Conservation (phyloP, 2,113 vertebrate genomes). For the Elephas maximus region DNA sequence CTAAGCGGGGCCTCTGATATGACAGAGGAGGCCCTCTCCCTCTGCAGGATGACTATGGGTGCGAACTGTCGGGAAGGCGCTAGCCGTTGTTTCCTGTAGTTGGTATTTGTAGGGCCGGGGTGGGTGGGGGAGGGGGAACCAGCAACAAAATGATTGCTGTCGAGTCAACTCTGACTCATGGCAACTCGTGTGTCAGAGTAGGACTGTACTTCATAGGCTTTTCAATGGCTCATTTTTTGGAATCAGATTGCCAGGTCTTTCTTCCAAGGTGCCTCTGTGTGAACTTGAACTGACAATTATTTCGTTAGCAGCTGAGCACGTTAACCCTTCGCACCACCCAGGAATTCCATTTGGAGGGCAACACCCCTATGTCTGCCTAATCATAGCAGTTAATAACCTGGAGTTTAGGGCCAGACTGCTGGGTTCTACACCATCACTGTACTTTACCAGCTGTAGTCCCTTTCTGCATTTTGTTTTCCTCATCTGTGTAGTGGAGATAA, state of each 20-base stretch:
- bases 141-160: neutral
- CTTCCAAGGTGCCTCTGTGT: neutral
- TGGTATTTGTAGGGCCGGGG: neutral
- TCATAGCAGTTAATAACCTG: neutral
- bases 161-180: neutral
- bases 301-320: neutral
- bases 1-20: neutral
- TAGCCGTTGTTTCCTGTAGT: neutral
- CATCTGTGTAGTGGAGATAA: no score
- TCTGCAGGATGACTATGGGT: rapidly evolving
- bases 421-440: neutral
- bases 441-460: rapidly evolving
- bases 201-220: neutral
- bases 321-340: neutral
- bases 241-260: neutral
- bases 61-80: neutral
- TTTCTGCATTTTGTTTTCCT: neutral
- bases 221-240: neutral
- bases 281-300: neutral
- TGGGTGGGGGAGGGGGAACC: no score
- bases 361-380: neutral
- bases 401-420: neutral
- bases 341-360: neutral
- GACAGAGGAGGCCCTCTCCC: neutral
- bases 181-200: neutral